Evolutionary conservation across 1,140 invertebrate species (phyloP).

Genomic region (Teleogryllus occipitalis): DNA sequence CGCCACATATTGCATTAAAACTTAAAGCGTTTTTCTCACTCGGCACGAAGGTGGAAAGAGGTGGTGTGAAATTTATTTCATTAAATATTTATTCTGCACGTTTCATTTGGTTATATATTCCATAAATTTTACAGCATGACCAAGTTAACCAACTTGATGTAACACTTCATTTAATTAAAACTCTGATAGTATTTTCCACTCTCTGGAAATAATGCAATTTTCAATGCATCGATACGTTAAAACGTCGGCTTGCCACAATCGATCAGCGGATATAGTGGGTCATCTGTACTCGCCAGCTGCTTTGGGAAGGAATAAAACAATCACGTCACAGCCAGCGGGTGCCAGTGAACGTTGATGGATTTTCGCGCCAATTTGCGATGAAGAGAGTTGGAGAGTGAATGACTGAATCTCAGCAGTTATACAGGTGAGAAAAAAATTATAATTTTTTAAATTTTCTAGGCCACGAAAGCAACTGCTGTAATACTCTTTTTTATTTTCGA

Average conservation of each 20-base stretch:
- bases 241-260: not conserved
- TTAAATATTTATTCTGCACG: not conserved
- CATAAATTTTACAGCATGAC: not conserved
- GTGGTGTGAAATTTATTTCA: not conserved
- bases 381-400: not conserved
- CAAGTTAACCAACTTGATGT: not conserved
- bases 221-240: not conserved
- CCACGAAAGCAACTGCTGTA: no score
- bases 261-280: not conserved
- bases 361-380: not conserved
- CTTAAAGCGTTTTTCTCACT: no score
- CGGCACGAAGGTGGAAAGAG: no score
- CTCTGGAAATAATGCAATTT: not conserved
- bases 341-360: not conserved
- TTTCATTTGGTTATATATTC: not conserved
- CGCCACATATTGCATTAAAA: no score
- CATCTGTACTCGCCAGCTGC: not conserved
- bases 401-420: no score
- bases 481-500: no score
- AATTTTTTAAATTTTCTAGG: no score
- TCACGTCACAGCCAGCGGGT: not conserved
- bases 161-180: slow-evolving; percentile 1
- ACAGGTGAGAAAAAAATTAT: no score
- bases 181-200: not conserved
- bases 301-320: not conserved